phyloP scores from a whole-genome alignment of 2,113 vertebrate genomes.

The Lutjanus erythropterus region DNA sequence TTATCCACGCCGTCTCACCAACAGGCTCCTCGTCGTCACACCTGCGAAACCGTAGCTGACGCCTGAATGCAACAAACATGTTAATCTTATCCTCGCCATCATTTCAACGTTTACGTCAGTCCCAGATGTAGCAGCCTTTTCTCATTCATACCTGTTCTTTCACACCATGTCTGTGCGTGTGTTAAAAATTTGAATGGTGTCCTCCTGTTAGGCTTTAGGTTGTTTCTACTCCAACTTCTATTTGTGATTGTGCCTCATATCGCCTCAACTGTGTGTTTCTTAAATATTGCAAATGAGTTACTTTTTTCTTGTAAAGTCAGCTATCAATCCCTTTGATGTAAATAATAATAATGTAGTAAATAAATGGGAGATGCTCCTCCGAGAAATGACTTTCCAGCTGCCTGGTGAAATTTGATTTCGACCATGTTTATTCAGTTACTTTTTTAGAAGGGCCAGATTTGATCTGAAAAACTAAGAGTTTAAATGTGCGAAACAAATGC shows the following conservation, averaged over 20 bases:
- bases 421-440: no score
- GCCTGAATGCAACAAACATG: background rate
- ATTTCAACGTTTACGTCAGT: background rate
- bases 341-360: slow-evolving; percentile 62
- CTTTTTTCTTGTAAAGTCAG: slow-evolving; percentile 50
- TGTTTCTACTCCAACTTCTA: slow-evolving; percentile 24
- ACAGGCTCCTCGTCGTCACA: background rate
- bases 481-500: no score
- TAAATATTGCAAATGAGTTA: slow-evolving; percentile 46
- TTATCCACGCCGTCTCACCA: background rate
- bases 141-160: background rate
- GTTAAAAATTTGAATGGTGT: slow-evolving; percentile 18
- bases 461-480: no score
- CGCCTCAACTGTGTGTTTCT: slow-evolving; percentile 31
- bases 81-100: background rate
- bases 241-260: slow-evolving; percentile 49
- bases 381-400: slow-evolving; percentile 25
- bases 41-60: slow-evolving; percentile 21
- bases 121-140: slow-evolving; percentile 47
- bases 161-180: background rate
- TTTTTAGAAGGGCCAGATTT: no score
- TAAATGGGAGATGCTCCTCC: slow-evolving; percentile 54
- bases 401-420: background rate
- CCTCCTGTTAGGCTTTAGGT: slow-evolving; percentile 36
- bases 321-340: slow-evolving; percentile 49